These are phyloP conservation scores for Galerucella pusilla DNA, from an alignment of 2,888 invertebrate genomes.

Conservation along the genomic window DNA sequence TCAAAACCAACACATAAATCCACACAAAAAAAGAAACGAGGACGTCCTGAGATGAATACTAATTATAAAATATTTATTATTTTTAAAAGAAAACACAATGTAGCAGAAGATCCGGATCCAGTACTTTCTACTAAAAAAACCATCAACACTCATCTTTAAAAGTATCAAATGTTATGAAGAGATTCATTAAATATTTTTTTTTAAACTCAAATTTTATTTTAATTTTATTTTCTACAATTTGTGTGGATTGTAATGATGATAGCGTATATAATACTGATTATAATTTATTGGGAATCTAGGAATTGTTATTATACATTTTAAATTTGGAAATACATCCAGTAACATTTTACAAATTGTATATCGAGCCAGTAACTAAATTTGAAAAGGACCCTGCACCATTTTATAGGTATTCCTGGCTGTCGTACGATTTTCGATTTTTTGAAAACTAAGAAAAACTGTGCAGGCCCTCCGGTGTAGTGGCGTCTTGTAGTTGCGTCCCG, in stretches of 20 bases:
- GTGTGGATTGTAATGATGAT: background rate
- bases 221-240: background rate
- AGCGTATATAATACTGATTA: too few relatives aligned
- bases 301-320: too few relatives aligned
- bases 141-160: constrained; percentile 25
- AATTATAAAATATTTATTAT: constrained; percentile 48
- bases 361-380: too few relatives aligned
- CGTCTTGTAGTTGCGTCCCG: too few relatives aligned
- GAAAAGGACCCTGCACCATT: too few relatives aligned
- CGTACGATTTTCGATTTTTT: too few relatives aligned
- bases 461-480: too few relatives aligned
- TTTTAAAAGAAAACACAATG: constrained; percentile 46
- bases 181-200: background rate
- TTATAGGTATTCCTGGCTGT: too few relatives aligned
- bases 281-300: too few relatives aligned
- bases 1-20: constrained; percentile 35
- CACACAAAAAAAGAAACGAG: constrained; percentile 33
- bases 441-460: too few relatives aligned
- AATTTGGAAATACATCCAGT: too few relatives aligned
- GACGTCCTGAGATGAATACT: constrained; percentile 35
- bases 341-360: too few relatives aligned
- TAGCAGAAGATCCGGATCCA: constrained; percentile 9
- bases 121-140: constrained; percentile 20
- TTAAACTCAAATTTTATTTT: background rate
- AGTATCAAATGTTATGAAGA: background rate